phyloP scores from a whole-genome alignment of 1,140 invertebrate genomes.

The Drosophila kohkoa region DNA sequence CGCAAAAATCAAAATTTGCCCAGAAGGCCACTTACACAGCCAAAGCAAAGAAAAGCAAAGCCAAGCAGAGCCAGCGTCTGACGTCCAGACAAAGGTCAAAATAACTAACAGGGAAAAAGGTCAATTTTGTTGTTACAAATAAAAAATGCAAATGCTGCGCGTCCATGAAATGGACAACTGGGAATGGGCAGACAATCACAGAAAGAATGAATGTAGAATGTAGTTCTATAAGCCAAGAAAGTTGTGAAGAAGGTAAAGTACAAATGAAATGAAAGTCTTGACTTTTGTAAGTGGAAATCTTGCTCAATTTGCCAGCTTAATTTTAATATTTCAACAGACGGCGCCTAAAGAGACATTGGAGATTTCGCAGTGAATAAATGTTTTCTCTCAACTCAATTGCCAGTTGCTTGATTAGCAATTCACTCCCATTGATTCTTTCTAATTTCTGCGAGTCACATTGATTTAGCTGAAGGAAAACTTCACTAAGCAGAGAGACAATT shows the following conservation, averaged over 20 bases:
- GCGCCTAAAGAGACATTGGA: constrained; percentile 63
- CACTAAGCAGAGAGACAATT: constrained; percentile 39
- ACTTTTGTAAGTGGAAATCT: constrained; percentile 59
- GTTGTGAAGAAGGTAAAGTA: constrained; percentile 25
- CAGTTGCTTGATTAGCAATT: constrained; percentile 53
- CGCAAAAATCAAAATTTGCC: constrained; percentile 77
- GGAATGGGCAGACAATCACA: constrained; percentile 48
- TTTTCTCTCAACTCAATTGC: constrained; percentile 8
- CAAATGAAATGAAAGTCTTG: constrained; percentile 63
- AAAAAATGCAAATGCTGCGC: constrained; percentile 71
- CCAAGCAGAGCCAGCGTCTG: constrained; percentile 7
- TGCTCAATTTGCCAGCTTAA: constrained; percentile 53
- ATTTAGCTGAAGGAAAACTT: constrained; percentile 39
- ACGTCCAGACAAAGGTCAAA: constrained; percentile 18
- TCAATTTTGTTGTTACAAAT: constrained; percentile 56
- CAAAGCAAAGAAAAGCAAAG: too few species aligned
- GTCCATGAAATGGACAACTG: constrained; percentile 72
- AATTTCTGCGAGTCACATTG: constrained; percentile 44
- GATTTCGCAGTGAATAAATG: constrained; percentile 30
- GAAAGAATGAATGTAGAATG: neutral
- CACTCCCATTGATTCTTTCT: neutral
- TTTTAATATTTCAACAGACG: constrained; percentile 60
- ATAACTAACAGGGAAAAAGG: constrained; percentile 49
- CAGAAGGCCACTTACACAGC: constrained; percentile 69
- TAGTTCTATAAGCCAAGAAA: constrained; percentile 1